A percentile compares a stretch with the other conserved stretches of the same genome.
Conservation (phyloP, 2,113 vertebrate genomes). For the Hyperopisus bebe region DNA sequence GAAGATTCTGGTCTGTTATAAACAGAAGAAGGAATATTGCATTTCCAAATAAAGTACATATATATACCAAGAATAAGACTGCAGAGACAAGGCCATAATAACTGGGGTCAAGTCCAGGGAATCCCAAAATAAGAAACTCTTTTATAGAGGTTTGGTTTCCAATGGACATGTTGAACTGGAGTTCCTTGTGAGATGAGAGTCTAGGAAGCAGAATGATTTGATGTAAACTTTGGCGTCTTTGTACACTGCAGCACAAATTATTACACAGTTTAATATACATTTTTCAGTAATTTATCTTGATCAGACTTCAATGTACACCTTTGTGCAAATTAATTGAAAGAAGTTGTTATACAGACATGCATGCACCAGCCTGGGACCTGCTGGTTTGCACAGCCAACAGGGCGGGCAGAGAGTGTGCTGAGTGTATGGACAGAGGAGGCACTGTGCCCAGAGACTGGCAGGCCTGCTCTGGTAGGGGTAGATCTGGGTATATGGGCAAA, state of each 20-base stretch:
- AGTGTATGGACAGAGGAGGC: no score
- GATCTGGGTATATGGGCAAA: no score
- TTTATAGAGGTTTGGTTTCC: conserved; percentile 41
- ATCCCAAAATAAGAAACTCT: conserved; percentile 38
- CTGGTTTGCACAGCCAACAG: no score
- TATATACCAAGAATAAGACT: conserved; percentile 33
- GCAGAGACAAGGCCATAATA: conserved; percentile 29
- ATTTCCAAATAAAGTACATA: conserved; percentile 34
- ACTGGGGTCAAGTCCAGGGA: conserved; percentile 34
- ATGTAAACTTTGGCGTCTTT: neutral
- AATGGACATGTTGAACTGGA: conserved; percentile 35
- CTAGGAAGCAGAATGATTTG: neutral
- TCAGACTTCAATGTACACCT: neutral
- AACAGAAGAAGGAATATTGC: conserved; percentile 26
- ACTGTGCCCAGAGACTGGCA: no score
- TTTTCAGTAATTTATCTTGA: neutral
- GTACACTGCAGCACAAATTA: neutral
- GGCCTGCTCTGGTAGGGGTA: no score
- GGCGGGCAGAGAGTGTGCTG: no score
- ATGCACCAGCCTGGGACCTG: no score
- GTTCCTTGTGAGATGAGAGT: neutral
- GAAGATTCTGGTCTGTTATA: conserved; percentile 26
- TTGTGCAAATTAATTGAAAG: no score
- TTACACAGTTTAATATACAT: neutral
- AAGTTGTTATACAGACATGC: no score